Conservation (phyloP, 2,797 vertebrate genomes). For the Setipinna tenuifilis region DNA sequence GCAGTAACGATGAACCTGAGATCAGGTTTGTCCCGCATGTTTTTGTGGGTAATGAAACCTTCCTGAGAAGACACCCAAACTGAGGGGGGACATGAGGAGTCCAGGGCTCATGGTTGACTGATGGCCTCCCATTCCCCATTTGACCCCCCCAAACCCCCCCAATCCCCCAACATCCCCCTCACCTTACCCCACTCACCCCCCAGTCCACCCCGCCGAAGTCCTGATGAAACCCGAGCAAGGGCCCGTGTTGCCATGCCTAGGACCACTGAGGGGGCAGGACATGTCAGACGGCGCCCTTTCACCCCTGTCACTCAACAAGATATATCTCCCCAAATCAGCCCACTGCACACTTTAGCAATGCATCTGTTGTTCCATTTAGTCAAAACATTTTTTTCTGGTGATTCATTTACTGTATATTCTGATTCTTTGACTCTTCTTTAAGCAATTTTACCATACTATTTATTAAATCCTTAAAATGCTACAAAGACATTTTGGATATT, state of each 20-base stretch:
- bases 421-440: too few relatives aligned
- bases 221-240: neutral
- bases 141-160: too few relatives aligned
- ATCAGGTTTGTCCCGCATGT: constrained; percentile 10
- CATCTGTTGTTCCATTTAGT: too few relatives aligned
- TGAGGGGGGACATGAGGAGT: neutral
- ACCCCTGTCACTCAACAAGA: constrained; percentile 1
- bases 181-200: too few relatives aligned
- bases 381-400: too few relatives aligned
- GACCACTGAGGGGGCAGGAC: neutral
- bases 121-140: neutral
- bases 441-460: too few relatives aligned
- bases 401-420: too few relatives aligned
- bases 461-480: too few relatives aligned
- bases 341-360: neutral
- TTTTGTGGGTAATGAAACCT: constrained; percentile 2
- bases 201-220: too few relatives aligned
- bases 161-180: too few relatives aligned
- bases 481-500: too few relatives aligned
- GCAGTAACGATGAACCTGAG: neutral
- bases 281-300: constrained; percentile 3
- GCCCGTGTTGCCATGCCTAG: neutral
- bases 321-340: neutral
- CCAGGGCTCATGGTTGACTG: neutral
- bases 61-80: neutral